Percentiles rank a stretch among this genome's conserved stretches.
Evolutionary conservation across 2,888 invertebrate genomes (phyloP).

Genomic region (Philonicus albiceps): DNA sequence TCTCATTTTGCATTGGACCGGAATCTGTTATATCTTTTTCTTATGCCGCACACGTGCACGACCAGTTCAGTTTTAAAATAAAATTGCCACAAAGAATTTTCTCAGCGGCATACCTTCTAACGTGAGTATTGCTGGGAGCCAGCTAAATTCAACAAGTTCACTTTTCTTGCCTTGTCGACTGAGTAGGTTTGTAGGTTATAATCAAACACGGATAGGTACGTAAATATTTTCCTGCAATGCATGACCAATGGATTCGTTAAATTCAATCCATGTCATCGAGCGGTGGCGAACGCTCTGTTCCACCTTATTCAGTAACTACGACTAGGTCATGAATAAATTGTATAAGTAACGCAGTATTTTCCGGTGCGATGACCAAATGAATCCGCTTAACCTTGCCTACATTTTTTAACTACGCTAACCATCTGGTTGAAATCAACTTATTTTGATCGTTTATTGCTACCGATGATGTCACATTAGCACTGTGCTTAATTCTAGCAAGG

Average conservation of each 20-base stretch:
- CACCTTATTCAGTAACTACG: not conserved
- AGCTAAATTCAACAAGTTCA: not conserved
- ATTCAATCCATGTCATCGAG: not conserved
- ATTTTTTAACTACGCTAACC: not conserved
- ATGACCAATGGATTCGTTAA: not conserved
- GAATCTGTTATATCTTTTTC: not conserved
- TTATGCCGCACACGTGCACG: not conserved
- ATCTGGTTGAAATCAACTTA: not conserved
- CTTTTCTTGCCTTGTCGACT: not conserved
- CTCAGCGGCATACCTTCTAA: not conserved
- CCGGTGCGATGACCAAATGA: not conserved
- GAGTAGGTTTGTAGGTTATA: conserved; percentile 32
- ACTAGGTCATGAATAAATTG: not conserved
- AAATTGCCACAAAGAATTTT: not conserved
- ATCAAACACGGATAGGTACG: not conserved
- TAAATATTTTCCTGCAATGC: not conserved
- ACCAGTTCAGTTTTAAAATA: not conserved
- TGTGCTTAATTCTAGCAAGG: not conserved
- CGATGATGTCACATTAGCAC: not conserved
- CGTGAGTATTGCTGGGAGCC: not conserved
- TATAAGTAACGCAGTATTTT: not conserved
- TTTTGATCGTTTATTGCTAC: not conserved
- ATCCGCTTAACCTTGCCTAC: not conserved
- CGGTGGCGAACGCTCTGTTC: not conserved
- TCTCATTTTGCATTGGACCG: not conserved